A percentile compares a stretch with the other conserved stretches of the same genome.
Conservation (phyloP, 2,888 invertebrate species). For the Charanyca ferruginea region DNA sequence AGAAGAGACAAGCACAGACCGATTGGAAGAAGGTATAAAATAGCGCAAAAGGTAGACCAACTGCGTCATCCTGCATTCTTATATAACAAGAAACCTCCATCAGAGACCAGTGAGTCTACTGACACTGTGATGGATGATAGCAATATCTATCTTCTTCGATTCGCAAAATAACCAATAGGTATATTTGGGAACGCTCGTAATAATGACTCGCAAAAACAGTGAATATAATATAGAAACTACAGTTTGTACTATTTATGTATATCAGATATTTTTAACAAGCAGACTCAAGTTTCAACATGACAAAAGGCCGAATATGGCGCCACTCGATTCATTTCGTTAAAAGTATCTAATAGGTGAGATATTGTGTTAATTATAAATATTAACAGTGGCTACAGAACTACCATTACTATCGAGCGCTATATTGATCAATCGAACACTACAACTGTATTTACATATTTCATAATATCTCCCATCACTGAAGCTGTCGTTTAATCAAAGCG, state of each 20-base stretch:
- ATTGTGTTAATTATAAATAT: constrained; percentile 6
- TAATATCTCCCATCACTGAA: not conserved
- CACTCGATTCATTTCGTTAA: not conserved
- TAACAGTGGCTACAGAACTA: not conserved
- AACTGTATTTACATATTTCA: not conserved
- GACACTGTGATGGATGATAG: no score
- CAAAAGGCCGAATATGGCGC: constrained; percentile 14
- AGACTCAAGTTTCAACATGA: not conserved
- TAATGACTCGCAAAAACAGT: no score
- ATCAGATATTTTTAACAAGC: not conserved
- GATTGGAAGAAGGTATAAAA: not conserved
- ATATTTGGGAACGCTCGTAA: no score
- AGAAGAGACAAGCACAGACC: not conserved
- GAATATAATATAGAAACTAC: no score
- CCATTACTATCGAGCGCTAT: not conserved
- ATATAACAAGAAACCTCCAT: no score
- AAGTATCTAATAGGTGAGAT: not conserved
- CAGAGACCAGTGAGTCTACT: no score
- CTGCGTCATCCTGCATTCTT: not conserved
- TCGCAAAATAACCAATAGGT: no score
- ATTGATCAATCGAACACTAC: not conserved
- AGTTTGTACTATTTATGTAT: not conserved
- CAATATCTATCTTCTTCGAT: no score
- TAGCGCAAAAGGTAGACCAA: not conserved
- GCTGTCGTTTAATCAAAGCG: constrained; percentile 31